Conservation (phyloP, 1,140 invertebrate species). For the Gonioctena quinquepunctata region DNA sequence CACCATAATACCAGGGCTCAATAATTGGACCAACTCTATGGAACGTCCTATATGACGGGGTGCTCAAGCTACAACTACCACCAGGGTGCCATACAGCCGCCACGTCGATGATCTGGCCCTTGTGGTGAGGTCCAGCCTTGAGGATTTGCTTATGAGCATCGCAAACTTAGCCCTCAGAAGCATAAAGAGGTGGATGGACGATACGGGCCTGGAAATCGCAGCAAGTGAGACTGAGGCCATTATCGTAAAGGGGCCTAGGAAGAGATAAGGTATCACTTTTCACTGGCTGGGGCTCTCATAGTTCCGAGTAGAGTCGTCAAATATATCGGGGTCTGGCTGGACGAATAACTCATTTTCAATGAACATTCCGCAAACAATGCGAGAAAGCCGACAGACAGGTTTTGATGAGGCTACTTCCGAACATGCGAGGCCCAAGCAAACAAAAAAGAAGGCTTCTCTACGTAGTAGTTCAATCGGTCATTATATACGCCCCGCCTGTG, state of each 20-base stretch:
- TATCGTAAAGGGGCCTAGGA: background rate
- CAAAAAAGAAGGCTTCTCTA: too few species aligned
- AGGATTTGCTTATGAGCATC: background rate
- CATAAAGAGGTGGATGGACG: background rate
- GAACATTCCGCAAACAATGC: too few species aligned
- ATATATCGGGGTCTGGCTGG: too few species aligned
- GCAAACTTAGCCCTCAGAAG: background rate
- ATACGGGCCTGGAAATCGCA: conserved; percentile 1
- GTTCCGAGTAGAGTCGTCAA: too few species aligned
- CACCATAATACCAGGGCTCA: conserved; percentile 20
- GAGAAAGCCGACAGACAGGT: too few species aligned
- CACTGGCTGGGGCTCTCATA: too few species aligned
- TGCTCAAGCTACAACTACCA: background rate
- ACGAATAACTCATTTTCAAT: too few species aligned
- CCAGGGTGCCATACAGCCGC: conserved; percentile 2
- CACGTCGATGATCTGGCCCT: conserved; percentile 25
- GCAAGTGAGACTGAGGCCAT: background rate
- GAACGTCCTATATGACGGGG: conserved; percentile 24
- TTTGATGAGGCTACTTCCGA: too few species aligned
- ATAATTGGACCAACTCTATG: conserved; percentile 23
- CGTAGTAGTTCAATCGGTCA: too few species aligned
- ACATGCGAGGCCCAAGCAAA: too few species aligned
- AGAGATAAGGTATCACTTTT: background rate
- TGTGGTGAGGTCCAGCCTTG: background rate
- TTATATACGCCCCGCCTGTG: too few species aligned